phyloP scores from a whole-genome alignment of 92 coral and sea anemone species.

The Scolanthus callimorphus region DNA sequence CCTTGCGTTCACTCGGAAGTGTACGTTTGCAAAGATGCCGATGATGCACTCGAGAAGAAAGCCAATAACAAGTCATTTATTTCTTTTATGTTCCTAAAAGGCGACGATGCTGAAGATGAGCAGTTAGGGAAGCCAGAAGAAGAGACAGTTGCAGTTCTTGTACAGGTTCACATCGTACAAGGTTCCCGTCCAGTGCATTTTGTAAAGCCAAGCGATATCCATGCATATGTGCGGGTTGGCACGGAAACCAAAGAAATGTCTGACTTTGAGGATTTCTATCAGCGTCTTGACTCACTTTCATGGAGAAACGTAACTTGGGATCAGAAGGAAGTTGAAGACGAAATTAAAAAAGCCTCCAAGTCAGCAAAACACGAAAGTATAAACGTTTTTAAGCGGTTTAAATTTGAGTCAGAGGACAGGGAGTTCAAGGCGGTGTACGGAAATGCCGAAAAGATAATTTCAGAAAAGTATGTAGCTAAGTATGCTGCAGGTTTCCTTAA shows the following conservation, averaged over 20 bases:
- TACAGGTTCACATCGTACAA: constrained; percentile 58
- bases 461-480: constrained; percentile 41
- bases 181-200: constrained; percentile 49
- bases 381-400: constrained; percentile 32
- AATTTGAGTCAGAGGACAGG: constrained; percentile 43
- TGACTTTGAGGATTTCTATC: constrained; percentile 56
- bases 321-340: constrained; percentile 2
- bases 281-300: constrained; percentile 58
- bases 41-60: constrained; percentile 27
- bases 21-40: constrained; percentile 38
- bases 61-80: constrained; percentile 44
- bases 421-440: constrained; percentile 71
- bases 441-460: constrained; percentile 38
- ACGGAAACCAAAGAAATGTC: constrained; percentile 55
- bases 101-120: not conserved
- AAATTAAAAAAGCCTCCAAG: constrained; percentile 19
- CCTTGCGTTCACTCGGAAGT: constrained; percentile 42
- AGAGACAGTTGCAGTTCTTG: constrained; percentile 19
- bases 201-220: constrained; percentile 45
- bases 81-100: constrained; percentile 48
- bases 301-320: constrained; percentile 39
- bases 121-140: constrained; percentile 3
- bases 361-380: constrained; percentile 1
- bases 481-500: constrained; percentile 63
- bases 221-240: constrained; percentile 60